phyloP scores from a whole-genome alignment of 2,888 invertebrate genomes.

The Nephrotoma guestfalica region DNA sequence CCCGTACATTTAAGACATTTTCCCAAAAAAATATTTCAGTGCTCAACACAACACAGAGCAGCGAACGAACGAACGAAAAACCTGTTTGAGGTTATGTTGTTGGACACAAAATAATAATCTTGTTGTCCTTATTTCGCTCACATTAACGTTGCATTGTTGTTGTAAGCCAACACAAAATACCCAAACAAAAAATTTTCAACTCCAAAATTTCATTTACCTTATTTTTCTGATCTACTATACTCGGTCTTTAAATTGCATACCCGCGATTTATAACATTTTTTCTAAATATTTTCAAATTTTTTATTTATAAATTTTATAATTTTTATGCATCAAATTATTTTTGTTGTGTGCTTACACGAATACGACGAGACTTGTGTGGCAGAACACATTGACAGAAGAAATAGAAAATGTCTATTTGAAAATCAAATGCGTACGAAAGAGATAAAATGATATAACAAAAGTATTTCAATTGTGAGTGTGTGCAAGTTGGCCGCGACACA shows the following conservation, averaged over 20 bases:
- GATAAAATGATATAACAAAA: background rate
- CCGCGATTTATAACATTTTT: background rate
- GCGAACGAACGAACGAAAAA: background rate
- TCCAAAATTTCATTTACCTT: background rate
- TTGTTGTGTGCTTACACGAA: background rate
- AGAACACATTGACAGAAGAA: background rate
- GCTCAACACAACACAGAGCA: background rate
- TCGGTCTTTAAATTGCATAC: background rate
- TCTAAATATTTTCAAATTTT: background rate
- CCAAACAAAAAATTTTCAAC: background rate
- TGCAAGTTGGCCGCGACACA: background rate
- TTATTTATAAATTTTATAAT: background rate
- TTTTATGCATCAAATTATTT: background rate
- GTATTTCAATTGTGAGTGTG: background rate
- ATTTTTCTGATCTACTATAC: background rate
- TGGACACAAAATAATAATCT: background rate
- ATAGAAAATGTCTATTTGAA: background rate
- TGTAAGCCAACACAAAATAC: background rate
- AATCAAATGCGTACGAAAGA: background rate
- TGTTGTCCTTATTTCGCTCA: background rate
- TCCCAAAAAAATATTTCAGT: background rate
- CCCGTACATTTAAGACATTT: background rate
- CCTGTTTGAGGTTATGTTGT: background rate
- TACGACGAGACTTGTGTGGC: background rate
- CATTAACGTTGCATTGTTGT: background rate